Conservation (phyloP, 1,140 invertebrate species). For the Steinernema feltiae region DNA sequence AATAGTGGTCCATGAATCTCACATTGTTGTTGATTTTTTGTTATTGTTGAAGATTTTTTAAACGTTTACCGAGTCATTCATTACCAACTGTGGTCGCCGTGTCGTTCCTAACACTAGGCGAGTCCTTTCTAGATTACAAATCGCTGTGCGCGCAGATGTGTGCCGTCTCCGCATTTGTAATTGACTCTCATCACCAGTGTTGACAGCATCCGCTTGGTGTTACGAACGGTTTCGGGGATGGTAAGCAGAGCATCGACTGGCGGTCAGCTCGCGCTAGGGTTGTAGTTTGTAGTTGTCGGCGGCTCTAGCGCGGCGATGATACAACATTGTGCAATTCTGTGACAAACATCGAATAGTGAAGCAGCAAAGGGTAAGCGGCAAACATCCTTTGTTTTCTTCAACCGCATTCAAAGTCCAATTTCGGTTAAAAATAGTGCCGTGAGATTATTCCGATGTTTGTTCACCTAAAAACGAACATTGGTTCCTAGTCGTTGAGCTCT, state of each 20-base stretch:
- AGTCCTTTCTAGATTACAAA: not conserved
- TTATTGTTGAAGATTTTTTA: not conserved
- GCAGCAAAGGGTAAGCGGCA: not conserved
- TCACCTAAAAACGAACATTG: not conserved
- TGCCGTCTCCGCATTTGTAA: not conserved
- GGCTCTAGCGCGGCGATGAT: not conserved
- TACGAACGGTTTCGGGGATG: too few relatives aligned
- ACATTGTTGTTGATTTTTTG: not conserved
- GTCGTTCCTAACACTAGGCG: not conserved
- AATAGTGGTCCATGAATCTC: not conserved
- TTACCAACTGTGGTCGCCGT: not conserved
- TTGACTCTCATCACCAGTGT: not conserved
- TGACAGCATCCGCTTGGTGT: not conserved
- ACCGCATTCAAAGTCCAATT: not conserved
- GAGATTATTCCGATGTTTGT: not conserved
- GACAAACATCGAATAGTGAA: not conserved
- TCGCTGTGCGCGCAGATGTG: not conserved
- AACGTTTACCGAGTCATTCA: not conserved
- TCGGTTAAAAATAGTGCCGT: not conserved
- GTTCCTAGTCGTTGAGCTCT: not conserved
- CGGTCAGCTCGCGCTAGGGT: too few relatives aligned
- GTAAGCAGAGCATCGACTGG: too few relatives aligned
- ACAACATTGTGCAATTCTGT: not conserved
- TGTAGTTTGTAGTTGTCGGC: not conserved
- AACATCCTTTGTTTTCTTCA: not conserved